Conservation (phyloP, 2,797 vertebrate genomes). For the Enteromius mattozi region DNA sequence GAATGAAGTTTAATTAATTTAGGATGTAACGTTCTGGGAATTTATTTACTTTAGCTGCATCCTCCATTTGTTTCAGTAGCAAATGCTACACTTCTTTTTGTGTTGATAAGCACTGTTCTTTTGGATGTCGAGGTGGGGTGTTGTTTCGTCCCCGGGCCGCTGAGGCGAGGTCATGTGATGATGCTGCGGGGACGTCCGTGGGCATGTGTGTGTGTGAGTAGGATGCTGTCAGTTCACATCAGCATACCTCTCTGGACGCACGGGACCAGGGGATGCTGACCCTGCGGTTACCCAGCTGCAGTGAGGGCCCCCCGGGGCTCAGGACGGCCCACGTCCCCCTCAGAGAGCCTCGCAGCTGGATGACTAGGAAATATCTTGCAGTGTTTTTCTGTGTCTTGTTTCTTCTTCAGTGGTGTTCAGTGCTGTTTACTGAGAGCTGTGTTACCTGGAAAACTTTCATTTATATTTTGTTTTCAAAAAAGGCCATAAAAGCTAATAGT, state of each 20-base stretch:
- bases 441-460: background rate
- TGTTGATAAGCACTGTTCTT: conserved; percentile 12
- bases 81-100: background rate
- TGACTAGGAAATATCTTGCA: conserved; percentile 38
- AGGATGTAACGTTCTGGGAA: background rate
- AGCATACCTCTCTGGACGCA: conserved; percentile 44
- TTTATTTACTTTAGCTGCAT: background rate
- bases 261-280: conserved; percentile 1
- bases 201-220: conserved; percentile 5
- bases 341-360: background rate
- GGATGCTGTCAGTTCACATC: conserved; percentile 58
- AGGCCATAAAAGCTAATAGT: background rate
- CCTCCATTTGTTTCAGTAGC: background rate
- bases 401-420: background rate
- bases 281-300: conserved; percentile 51
- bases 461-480: background rate
- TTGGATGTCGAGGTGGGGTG: conserved; percentile 14
- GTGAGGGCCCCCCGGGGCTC: conserved; percentile 36
- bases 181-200: conserved; percentile 7
- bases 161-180: conserved; percentile 19
- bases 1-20: background rate
- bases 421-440: background rate
- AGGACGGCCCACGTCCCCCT: background rate
- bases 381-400: background rate
- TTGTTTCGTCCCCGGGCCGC: background rate